phyloP scores from a whole-genome alignment of 2,113 vertebrate genomes.

The Azemiops feae region DNA sequence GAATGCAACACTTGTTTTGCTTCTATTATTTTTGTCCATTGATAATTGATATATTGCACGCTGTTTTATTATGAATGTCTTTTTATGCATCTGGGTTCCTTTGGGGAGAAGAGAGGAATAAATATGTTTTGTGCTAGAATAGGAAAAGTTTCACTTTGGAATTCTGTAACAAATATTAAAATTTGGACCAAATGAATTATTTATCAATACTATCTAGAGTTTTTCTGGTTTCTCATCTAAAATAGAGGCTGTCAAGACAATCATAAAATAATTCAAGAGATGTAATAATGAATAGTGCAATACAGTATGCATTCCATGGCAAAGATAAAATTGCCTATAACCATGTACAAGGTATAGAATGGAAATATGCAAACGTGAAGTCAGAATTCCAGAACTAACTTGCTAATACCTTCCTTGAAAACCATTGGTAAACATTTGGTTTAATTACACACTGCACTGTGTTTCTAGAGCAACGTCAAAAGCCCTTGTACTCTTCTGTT shows the following conservation, averaged over 20 bases:
- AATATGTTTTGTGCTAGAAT: background rate
- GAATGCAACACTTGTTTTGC: background rate
- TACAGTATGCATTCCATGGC: background rate
- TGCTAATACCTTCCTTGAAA: conserved; percentile 59
- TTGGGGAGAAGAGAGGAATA: background rate
- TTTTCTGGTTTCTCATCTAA: background rate
- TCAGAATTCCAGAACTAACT: conserved; percentile 58
- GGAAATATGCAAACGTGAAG: conserved; percentile 58
- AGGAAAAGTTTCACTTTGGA: background rate
- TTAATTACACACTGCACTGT: conserved; percentile 38
- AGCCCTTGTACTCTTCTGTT: conserved; percentile 56
- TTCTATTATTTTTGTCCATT: background rate
- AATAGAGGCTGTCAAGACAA: background rate
- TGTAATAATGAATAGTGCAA: conserved; percentile 40
- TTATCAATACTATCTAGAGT: background rate
- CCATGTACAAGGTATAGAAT: conserved; percentile 52
- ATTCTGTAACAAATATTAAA: background rate
- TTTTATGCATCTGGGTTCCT: background rate
- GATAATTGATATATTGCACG: background rate
- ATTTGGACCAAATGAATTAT: background rate
- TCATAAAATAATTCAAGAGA: conserved; percentile 9
- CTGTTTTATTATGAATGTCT: background rate
- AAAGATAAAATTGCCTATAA: conserved; percentile 52
- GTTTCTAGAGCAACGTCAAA: conserved; percentile 55
- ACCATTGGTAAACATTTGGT: conserved; percentile 50